phyloP scores from a whole-genome alignment of 2,888 invertebrate species.

The Ctena decussata region DNA sequence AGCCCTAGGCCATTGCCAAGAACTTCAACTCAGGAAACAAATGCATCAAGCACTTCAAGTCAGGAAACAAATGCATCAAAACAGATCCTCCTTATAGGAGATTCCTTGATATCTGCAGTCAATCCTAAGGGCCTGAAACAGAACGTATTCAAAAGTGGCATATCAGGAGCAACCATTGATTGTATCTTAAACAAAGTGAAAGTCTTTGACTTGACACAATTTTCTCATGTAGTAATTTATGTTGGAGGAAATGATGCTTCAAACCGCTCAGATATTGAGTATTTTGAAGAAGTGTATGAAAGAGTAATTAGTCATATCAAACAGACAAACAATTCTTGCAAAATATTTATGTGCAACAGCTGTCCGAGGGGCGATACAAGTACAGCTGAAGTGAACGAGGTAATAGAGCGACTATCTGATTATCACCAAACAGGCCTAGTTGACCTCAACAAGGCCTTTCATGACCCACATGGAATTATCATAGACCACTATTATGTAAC shows the following conservation, averaged over 20 bases:
- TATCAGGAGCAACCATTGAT: background rate
- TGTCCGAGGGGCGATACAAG: too few relatives aligned
- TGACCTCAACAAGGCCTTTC: too few relatives aligned
- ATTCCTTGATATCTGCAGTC: background rate
- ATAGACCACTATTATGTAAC: too few relatives aligned
- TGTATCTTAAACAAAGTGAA: background rate
- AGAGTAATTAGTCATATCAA: background rate
- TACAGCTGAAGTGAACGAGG: too few relatives aligned
- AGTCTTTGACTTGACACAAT: background rate
- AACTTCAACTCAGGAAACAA: background rate
- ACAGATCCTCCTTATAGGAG: background rate
- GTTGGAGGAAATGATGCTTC: slow-evolving; percentile 15
- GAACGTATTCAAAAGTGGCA: background rate
- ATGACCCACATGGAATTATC: too few relatives aligned
- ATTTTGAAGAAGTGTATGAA: slow-evolving; percentile 2
- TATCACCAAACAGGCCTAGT: too few relatives aligned
- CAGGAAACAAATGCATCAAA: background rate
- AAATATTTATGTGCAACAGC: slow-evolving; percentile 2
- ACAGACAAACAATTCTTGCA: background rate
- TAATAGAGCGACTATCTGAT: too few relatives aligned
- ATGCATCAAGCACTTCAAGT: background rate
- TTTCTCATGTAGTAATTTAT: background rate
- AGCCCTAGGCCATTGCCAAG: background rate
- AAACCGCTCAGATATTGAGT: background rate
- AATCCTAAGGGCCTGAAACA: background rate